A percentile compares a stretch with the other conserved stretches of the same genome.
Conservation (phyloP, 1,140 invertebrate genomes). For the Drosophila lowei region DNA sequence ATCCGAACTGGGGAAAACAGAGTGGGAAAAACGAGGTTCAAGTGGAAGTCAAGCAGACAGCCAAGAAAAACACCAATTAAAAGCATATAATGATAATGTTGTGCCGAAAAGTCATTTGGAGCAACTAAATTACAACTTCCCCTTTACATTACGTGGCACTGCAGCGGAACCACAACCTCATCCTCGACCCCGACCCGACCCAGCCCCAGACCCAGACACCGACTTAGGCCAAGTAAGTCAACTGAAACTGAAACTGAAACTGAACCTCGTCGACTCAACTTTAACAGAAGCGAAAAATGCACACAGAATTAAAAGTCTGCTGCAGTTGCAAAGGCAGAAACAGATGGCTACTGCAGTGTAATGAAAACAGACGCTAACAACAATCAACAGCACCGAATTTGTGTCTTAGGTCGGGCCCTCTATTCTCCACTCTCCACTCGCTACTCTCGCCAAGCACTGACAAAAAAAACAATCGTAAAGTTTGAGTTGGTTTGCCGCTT, state of each 20-base stretch:
- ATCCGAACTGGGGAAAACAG: not conserved
- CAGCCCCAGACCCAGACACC: not conserved
- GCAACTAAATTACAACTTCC: conserved; percentile 81
- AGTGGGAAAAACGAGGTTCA: not conserved
- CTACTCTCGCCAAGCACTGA: conserved; percentile 10
- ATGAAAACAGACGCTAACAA: conserved; percentile 68
- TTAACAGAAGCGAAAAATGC: conserved; percentile 55
- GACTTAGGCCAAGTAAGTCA: not conserved
- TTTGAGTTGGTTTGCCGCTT: conserved; percentile 63
- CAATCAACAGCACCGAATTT: conserved; percentile 32
- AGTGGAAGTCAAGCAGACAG: conserved; percentile 40
- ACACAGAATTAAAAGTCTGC: conserved; percentile 75
- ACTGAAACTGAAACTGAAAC: not conserved
- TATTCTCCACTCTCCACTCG: not conserved
- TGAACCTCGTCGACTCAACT: conserved; percentile 16
- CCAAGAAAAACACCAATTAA: conserved; percentile 77
- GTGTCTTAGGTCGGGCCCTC: conserved; percentile 39
- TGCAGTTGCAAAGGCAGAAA: conserved; percentile 60
- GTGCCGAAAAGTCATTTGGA: conserved; percentile 79
- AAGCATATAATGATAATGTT: conserved; percentile 80
- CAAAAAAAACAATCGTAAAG: conserved; percentile 42
- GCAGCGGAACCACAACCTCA: conserved; percentile 49
- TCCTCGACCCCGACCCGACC: too few relatives aligned
- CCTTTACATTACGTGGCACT: conserved; percentile 74
- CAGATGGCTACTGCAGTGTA: conserved; percentile 74